Evolutionary conservation across 2,797 vertebrate genomes (phyloP).

Genomic region (Chaunax sp.): DNA sequence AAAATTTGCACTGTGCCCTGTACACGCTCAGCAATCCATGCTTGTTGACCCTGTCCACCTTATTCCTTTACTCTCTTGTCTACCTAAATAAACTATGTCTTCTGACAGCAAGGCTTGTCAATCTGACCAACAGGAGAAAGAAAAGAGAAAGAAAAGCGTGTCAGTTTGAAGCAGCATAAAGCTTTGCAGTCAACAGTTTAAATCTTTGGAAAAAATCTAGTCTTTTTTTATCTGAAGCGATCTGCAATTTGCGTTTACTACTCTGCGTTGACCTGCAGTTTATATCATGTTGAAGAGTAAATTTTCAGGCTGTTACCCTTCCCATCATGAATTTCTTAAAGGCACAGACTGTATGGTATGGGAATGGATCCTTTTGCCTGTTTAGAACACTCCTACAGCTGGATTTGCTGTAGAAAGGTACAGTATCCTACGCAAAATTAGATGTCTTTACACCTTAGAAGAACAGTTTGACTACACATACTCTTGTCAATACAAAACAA

Average conservation of each 20-base stretch:
- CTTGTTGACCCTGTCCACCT: conserved; percentile 39
- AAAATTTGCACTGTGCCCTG: conserved; percentile 28
- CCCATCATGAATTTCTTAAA: background rate
- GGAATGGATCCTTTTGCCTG: background rate
- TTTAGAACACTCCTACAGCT: background rate
- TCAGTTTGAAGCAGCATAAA: conserved; percentile 17
- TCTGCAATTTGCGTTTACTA: background rate
- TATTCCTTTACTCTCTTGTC: conserved; percentile 48
- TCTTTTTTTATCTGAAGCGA: background rate
- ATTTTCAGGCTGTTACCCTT: background rate
- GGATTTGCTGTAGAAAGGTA: background rate
- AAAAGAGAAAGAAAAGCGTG: no score
- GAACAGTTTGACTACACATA: background rate
- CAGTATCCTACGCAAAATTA: no score
- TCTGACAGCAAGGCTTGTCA: conserved; percentile 40
- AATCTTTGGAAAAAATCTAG: background rate
- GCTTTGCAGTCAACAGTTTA: background rate
- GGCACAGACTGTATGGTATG: background rate
- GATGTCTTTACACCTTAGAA: background rate
- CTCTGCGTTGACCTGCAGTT: background rate
- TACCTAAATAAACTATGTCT: conserved; percentile 41
- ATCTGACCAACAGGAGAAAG: conserved; percentile 34
- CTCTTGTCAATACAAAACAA: background rate
- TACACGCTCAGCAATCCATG: conserved; percentile 52
- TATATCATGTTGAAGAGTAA: background rate